phyloP scores from a whole-genome alignment of 2,797 vertebrate genomes.

The Enteromius fasciolatus region DNA sequence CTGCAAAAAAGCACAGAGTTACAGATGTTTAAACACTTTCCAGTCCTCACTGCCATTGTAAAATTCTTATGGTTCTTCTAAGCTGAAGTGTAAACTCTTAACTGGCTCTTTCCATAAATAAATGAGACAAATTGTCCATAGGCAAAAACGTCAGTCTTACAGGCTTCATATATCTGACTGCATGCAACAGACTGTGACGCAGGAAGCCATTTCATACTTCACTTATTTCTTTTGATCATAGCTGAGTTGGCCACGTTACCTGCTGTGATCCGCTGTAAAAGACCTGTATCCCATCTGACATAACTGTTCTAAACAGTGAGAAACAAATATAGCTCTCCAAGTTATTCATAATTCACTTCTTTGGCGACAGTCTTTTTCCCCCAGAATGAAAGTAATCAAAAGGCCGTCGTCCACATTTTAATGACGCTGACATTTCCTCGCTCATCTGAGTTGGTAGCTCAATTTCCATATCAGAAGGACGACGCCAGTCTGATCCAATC shows the following conservation, averaged over 20 bases:
- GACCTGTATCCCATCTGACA: slow-evolving; percentile 43
- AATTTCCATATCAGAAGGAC: slow-evolving; percentile 79
- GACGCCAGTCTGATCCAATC: slow-evolving; percentile 77
- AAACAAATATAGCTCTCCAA: slow-evolving; percentile 49
- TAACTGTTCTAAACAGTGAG: slow-evolving; percentile 40
- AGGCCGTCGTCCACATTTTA: slow-evolving; percentile 52
- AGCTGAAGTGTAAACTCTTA: slow-evolving; percentile 11
- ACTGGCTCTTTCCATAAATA: slow-evolving; percentile 5
- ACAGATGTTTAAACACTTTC: not conserved
- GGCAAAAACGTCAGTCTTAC: slow-evolving; percentile 54
- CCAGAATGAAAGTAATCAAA: slow-evolving; percentile 47
- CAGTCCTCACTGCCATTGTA: not conserved
- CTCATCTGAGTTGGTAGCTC: slow-evolving; percentile 67
- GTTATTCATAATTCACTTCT: slow-evolving; percentile 45
- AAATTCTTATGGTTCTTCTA: not conserved
- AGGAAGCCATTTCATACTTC: slow-evolving; percentile 76
- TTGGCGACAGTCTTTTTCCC: slow-evolving; percentile 38
- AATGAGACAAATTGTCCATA: not conserved
- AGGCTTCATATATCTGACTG: slow-evolving; percentile 39
- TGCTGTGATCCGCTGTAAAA: slow-evolving; percentile 33
- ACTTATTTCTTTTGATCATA: slow-evolving; percentile 68
- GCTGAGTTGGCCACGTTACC: slow-evolving; percentile 27
- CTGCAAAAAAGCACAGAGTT: not conserved
- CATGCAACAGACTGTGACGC: slow-evolving; percentile 64
- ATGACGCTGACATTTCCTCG: slow-evolving; percentile 65